Evolutionary conservation across 2,888 invertebrate species (phyloP), one percentile per base, ranked within the genome.

Genomic region (Pycnomerus fuliginosus): DNA sequence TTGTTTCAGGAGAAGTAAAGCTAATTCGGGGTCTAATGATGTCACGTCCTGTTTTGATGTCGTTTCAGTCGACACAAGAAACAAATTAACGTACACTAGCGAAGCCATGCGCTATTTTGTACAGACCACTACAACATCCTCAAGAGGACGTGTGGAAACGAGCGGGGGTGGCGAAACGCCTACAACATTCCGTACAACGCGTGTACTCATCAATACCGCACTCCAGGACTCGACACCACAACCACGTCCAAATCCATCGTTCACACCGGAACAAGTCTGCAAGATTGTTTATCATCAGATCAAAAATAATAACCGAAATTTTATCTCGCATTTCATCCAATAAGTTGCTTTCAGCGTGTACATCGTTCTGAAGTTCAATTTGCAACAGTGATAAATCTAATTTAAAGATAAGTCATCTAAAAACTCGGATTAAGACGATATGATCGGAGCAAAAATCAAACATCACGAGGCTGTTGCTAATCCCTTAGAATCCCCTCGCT

Each of bases 51-150:
- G 45, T 44, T 49, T 45, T 42, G 45, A 49, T 49, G 42, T 49
- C 45, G 36, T 49, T 41, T 12, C 16, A 42, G 27, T 52, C 44
- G 45, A 58, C 53, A 56, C 43, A 31, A 41, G 43, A 56, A 56
- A 56, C 51, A 53, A 56, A 56, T 56, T 56, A 56, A 53, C 47
- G 53, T 33, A 50, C 50, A 54, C 44, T 31, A 31, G 30, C 39
- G 33, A 29, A 50, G 51, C 52, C 38, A 44, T 50, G 48, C 48
- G 50, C 50, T 48, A 49, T 52, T 54, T 53, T 50, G 57, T 54
- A 51, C 43, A 41, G 52, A 51, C 46, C 43, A 44, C 52, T 48
- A 51, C 46, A 53, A 51, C 53, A 42, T 37, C 37, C 48, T 46
- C 36, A 35, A 33, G 13, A 25, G 41, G 38, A 31, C 44, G 20